Evolutionary conservation across 2,113 vertebrate genomes (phyloP).

Genomic region (Alaudala cheleensis): DNA sequence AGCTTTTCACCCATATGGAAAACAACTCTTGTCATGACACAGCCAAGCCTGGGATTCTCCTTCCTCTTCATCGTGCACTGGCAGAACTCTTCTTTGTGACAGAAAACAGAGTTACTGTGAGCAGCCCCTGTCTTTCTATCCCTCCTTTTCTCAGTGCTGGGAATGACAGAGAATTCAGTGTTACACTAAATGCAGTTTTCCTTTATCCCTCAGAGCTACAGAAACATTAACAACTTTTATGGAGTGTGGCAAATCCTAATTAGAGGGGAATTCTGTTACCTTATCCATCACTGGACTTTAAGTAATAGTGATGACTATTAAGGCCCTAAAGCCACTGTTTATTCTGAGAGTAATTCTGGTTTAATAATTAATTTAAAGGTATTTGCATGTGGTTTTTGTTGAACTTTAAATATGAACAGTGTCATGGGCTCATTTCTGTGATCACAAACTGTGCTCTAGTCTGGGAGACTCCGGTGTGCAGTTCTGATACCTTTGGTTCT

Average conservation of each 20-base stretch:
- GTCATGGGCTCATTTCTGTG: neutral
- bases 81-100: conserved; percentile 95
- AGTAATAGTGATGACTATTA: neutral
- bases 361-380: neutral
- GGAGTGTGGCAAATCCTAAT: neutral
- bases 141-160: neutral
- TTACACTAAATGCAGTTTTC: neutral
- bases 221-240: neutral
- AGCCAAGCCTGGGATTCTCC: conserved; percentile 85
- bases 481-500: neutral
- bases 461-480: neutral
- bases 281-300: neutral
- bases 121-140: neutral
- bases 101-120: conserved; percentile 89
- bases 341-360: neutral
- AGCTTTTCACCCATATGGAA: conserved; percentile 92
- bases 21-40: conserved; percentile 81
- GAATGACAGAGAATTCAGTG: neutral
- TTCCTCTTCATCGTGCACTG: conserved; percentile 92
- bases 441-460: neutral
- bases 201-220: neutral
- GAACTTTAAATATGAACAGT: neutral
- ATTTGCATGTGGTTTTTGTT: neutral
- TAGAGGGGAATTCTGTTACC: neutral
- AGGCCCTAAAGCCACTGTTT: neutral